Evolutionary conservation across 2,797 vertebrate species (phyloP).

Genomic region (Pagetopsis macropterus): DNA sequence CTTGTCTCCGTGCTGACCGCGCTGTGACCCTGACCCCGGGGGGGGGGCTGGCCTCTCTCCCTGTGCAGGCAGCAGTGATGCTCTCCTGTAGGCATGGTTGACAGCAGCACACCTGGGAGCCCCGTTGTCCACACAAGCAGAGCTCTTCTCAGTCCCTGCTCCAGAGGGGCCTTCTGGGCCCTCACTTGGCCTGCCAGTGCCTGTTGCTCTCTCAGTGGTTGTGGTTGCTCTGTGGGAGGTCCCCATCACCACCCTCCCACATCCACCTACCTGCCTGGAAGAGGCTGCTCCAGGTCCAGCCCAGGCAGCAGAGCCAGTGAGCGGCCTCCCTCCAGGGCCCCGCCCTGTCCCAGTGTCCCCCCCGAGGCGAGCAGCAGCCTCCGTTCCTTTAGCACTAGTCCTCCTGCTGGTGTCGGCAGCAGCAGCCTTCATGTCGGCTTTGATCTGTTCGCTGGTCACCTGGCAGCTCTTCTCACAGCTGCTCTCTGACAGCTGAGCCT

Average conservation of each 20-base stretch:
- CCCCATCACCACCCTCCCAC: conserved; percentile 27
- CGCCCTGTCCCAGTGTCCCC: neutral
- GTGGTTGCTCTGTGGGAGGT: conserved; percentile 21
- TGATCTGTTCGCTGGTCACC: conserved; percentile 98
- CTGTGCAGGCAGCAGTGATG: conserved; percentile 17
- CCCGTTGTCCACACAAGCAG: conserved; percentile 9
- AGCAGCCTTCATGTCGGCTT: conserved; percentile 98
- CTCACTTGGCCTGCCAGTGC: conserved; percentile 32
- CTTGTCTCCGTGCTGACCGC: conserved; percentile 67
- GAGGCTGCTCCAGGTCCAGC: conserved; percentile 24
- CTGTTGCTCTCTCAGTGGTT: conserved; percentile 33
- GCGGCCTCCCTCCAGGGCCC: conserved; percentile 31
- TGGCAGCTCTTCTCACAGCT: conserved; percentile 98
- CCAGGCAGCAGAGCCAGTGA: conserved; percentile 31
- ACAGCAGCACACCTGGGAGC: conserved; percentile 28
- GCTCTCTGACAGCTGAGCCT: conserved; percentile 79
- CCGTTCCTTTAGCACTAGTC: conserved; percentile 56
- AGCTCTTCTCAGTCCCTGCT: conserved; percentile 6
- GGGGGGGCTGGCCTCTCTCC: conserved; percentile 13
- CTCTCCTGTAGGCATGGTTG: conserved; percentile 20
- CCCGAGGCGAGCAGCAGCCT: conserved; percentile 25
- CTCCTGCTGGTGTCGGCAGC: conserved; percentile 86
- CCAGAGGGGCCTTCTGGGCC: conserved; percentile 3
- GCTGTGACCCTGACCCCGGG: conserved; percentile 32
- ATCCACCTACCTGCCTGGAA: conserved; percentile 50